Base-by-base conservation (phyloP, 2,888 invertebrate genomes). In the Dyspetes luteomarginatus region DNA sequence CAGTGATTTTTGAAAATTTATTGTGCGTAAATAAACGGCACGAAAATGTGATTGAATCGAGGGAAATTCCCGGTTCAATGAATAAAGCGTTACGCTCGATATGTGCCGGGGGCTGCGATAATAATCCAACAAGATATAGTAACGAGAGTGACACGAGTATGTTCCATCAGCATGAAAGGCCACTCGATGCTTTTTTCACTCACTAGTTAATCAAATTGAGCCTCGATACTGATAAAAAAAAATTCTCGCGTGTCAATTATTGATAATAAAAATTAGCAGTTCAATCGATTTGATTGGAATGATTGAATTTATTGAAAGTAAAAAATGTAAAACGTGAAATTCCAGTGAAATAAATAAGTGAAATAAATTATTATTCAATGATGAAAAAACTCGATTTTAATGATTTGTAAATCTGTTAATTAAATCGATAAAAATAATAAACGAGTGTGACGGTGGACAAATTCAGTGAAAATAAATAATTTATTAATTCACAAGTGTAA, bases 21-120 rank as follows among this genome's bases (percentile, higher is more conserved):
- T 4, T 3, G 15, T 36, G 12, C 19, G 52, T 55, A 15, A 28
- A 48, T 19, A 19, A 64, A 48, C 77, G 80, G 82, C 74, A 80
- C 71, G 52, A 82, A 81, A 83, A 81, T 83, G 82, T 81, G 78
- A 83, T 75, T 81, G 45, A 81, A 68, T 52, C 60, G 56, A 15
- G 26, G 48, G 17, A 15, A 17, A n/a, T 48, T 48, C 7, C 7
- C 2, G 5, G 48, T 48, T 7, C 48, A 7, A 17, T 5, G 48
- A 4, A 19, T 48, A 5, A 5, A 15, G 22, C 22, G 36, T 3
- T 15, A 22, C 22, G 9, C 22, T 15, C 30, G 15, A 28, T 28
- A 22, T 56, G 15, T 19, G 7, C 28, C 3, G n/a, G 3, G 50
- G 17, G 19, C 12, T 36, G 55, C 26, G 55, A 43, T 43, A 41